Evolutionary conservation across 2,888 invertebrate species (phyloP), one percentile per base, ranked within the genome.

Genomic region (Leptogaster cylindrica): DNA sequence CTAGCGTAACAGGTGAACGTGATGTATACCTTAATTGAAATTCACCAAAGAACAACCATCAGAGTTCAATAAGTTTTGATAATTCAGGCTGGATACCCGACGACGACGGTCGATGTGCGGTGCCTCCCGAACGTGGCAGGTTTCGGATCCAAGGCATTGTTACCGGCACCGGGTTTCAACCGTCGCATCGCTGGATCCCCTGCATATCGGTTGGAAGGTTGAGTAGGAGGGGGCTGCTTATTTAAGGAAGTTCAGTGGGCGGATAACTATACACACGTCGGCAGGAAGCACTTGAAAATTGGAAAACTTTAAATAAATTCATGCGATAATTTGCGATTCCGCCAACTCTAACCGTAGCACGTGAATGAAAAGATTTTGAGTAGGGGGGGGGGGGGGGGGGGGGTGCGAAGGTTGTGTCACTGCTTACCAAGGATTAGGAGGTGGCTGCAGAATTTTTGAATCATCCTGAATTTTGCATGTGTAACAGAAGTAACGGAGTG

Each of bases 21-120:
- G 61, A 61, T 61, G 55, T 55, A 55, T 55, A 55, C 36, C 46
- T 20, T 50, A 64, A 64, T 64, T 64, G 64, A 64, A 64, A 64
- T 64, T 64, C 64, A 64, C 64, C 48, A 48, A 36, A 36, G 64
- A 48, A 50, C 50, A 64, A 48, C 64, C 50, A 50, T 48, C 23
- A 64, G 33, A 50, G 64, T 64, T 64, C 64, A 48, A 64, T 64
- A 64, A 64, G 46, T 64, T 64, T 48, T 48, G 33, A 48, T 46
- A 64, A 50, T 33, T 46, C 46, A 46, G 33, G 23, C 33, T n/a
- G 7, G 2, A 18, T 58, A 8, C 25, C 3, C n/a, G n/a, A n/a
- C n/a, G n/a, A n/a, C 8, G 31, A 31, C n/a, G n/a, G n/a, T n/a
- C n/a, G n/a, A n/a, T n/a, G 46, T 20, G 46, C 23, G 46, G 14